A percentile compares a stretch with the other conserved stretches of the same genome.
Evolutionary conservation across 2,888 invertebrate genomes (phyloP).

Genomic region (Xylota segnis): DNA sequence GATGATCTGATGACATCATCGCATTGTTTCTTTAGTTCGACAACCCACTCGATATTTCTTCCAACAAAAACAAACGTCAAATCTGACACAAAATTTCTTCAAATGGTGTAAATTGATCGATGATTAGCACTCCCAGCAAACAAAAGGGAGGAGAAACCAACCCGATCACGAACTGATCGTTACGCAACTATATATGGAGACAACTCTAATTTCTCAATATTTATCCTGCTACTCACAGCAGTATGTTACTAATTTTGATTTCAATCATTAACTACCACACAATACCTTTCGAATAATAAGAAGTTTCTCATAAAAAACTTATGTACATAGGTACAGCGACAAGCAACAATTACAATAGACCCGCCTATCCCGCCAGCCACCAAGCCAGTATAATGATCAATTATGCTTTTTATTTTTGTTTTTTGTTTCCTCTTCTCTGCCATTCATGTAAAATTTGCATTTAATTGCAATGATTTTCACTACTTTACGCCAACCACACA

Average conservation of each 20-base stretch:
- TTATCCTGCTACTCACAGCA: slow-evolving; percentile 13
- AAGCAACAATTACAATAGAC: slow-evolving; percentile 61
- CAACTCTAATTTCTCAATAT: not conserved
- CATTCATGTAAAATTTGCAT: slow-evolving; percentile 74
- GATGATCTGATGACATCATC: not conserved
- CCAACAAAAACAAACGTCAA: not conserved
- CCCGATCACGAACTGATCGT: not conserved
- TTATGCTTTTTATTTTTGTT: slow-evolving; percentile 68
- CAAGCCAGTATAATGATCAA: slow-evolving; percentile 66
- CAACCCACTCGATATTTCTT: not conserved
- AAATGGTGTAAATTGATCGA: slow-evolving; percentile 11
- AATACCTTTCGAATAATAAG: slow-evolving; percentile 34
- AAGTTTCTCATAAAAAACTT: slow-evolving; percentile 32
- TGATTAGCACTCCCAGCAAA: slow-evolving; percentile 11
- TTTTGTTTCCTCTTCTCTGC: slow-evolving; percentile 40
- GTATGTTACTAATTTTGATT: slow-evolving; percentile 31
- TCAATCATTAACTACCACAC: slow-evolving; percentile 37
- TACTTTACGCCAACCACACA: not conserved
- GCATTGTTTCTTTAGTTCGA: not conserved
- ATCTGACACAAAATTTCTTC: not conserved
- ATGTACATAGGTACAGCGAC: not conserved
- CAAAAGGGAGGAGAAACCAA: not conserved
- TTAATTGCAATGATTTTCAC: slow-evolving; percentile 66
- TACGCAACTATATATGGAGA: not conserved
- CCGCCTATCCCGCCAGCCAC: slow-evolving; percentile 28